These are phyloP conservation scores for Troides aeacus DNA, from an alignment of 2,888 invertebrate genomes.

Conservation along the genomic window DNA sequence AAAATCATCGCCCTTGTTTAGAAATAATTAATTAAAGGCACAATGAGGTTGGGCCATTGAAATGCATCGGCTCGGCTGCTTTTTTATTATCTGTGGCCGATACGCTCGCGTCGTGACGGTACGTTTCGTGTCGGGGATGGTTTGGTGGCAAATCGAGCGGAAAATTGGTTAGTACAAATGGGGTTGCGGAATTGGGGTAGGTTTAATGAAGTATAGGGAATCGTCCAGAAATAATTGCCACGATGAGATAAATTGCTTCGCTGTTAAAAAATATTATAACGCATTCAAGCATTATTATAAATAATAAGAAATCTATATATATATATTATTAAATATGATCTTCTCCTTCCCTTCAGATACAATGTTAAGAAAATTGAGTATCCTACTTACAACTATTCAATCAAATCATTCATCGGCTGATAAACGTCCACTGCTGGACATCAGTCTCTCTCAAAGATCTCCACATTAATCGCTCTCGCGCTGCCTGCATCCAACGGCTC, in stretches of 20 bases:
- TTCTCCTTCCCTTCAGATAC: too few species aligned
- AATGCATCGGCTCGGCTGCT: conserved; percentile 49
- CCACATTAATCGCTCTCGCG: too few species aligned
- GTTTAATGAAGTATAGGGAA: conserved; percentile 32
- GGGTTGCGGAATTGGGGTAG: conserved; percentile 41
- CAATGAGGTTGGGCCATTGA: conserved; percentile 56
- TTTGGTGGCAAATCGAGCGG: conserved; percentile 73
- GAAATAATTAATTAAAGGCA: conserved; percentile 75
- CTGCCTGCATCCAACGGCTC: too few species aligned
- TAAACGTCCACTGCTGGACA: too few species aligned
- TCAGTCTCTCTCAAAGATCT: too few species aligned
- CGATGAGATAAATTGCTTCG: background rate
- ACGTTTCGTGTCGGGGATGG: conserved; percentile 58
- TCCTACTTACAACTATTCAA: too few species aligned
- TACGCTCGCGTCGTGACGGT: conserved; percentile 53
- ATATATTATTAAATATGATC: too few species aligned
- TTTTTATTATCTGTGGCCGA: conserved; percentile 55
- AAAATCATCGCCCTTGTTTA: conserved; percentile 78
- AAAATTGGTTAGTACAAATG: conserved; percentile 66
- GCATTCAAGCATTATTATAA: background rate
- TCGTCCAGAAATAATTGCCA: conserved; percentile 30
- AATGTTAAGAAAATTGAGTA: too few species aligned
- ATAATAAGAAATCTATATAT: background rate
- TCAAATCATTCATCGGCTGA: too few species aligned
- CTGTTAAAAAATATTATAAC: background rate